Evolutionary conservation across 2,113 vertebrate genomes (phyloP), one percentile per base, ranked within the genome.

Genomic region (Dolichallabes microphthalmus): DNA sequence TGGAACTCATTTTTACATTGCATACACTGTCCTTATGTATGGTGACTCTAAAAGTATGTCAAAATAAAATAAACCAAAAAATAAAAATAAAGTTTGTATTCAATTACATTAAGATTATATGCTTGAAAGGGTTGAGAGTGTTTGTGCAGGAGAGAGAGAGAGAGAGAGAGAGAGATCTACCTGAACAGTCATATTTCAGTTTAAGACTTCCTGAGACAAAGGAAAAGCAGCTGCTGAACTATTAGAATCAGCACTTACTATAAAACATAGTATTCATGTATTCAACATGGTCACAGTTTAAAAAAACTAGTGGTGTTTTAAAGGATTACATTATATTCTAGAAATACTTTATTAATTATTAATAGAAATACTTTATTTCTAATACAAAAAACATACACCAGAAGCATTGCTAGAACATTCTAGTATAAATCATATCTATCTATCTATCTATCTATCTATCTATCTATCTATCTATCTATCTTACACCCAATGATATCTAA

Each of bases 121-220:
- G 19, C 15, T 63, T 84, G 15, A 14, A 14, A 32, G 32, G 5
- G 73, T 2, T 5, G 17, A 8, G 45, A 20, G 39, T 27, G 71
- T 20, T 17, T 20, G 20, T 7, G 22, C 8, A 19, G 12, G 39
- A 50, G 22, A 50, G 39, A 50, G 57, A 63, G 55, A 73, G 13
- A 71, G 20, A 39, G 63, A 82, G 64, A 82, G 14, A 58, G 30
- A 57, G 25, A 83, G 32, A 83, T 19, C 32, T 45, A 45, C 69
- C 39, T 1, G 3, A 73, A 73, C 35, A 39, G 20, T 73, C 45
- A 35, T 73, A 55, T 39, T 30, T 52, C 69, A 58, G 27, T 78
- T 32, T 32, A 78, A 30, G 55, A 58, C 78, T 80, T 80, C 60
- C 78, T 63, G 78, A 80, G 58, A 50, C 58, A 39, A 63, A 63